A percentile compares a stretch with the other conserved stretches of the same genome.
Evolutionary conservation across 2,113 vertebrate species (phyloP).

Genomic region (Gopherus flavomarginatus): DNA sequence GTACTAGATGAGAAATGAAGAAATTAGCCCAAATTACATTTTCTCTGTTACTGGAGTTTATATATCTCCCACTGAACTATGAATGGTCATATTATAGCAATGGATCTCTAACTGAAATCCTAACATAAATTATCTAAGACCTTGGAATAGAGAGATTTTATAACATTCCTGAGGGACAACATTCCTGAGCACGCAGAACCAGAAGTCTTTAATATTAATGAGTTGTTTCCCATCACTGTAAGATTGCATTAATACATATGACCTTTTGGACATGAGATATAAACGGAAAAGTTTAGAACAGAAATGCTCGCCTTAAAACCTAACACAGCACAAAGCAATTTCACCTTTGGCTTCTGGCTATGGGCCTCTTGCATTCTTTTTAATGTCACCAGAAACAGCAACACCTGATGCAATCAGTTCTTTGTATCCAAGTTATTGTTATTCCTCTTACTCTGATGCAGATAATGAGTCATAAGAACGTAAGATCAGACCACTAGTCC

Average conservation of each 20-base stretch:
- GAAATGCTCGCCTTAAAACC: constrained; percentile 46
- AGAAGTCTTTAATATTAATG: not conserved
- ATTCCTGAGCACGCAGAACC: not conserved
- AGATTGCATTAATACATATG: not conserved
- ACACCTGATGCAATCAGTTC: constrained; percentile 59
- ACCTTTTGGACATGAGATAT: not conserved
- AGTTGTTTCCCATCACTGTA: not conserved
- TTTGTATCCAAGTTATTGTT: constrained; percentile 61
- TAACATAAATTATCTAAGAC: accelerated
- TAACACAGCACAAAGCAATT: constrained; percentile 44
- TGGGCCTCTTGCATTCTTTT: constrained; percentile 54
- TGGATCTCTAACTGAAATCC: not conserved
- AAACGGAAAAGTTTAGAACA: not conserved
- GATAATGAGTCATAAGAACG: constrained; percentile 1
- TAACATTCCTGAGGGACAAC: not conserved
- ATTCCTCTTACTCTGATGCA: constrained; percentile 60
- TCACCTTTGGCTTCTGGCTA: constrained; percentile 55
- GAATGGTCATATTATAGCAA: not conserved
- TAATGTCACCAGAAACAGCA: constrained; percentile 67
- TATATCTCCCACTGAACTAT: not conserved
- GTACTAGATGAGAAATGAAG: not conserved
- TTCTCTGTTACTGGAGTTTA: not conserved
- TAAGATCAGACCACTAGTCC: not conserved
- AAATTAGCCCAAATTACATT: not conserved
- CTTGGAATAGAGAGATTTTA: not conserved